A percentile compares a stretch with the other conserved stretches of the same genome.
Evolutionary conservation across 1,140 invertebrate genomes (phyloP).

Genomic region (Nylanderia fulva): DNA sequence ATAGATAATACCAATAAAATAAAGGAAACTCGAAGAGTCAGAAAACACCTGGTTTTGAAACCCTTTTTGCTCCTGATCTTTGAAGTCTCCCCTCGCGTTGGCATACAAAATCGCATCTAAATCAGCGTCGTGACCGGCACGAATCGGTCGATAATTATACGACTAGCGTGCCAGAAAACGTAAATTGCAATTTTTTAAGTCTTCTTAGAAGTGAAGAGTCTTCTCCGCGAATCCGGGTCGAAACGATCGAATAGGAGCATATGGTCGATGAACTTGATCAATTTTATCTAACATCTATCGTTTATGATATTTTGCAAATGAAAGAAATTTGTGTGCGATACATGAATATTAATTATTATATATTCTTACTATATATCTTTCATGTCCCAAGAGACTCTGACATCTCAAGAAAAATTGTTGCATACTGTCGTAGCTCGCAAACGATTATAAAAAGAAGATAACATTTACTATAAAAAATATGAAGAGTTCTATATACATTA

Average conservation of each 20-base stretch:
- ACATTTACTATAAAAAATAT: background rate
- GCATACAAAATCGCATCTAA: conserved; percentile 1
- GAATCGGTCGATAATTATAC: conserved; percentile 48
- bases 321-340: background rate
- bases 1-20: conserved; percentile 45
- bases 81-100: background rate
- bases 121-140: background rate
- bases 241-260: conserved; percentile 41
- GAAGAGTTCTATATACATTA: background rate
- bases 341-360: too few species aligned
- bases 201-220: background rate
- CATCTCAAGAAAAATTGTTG: background rate
- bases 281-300: background rate
- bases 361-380: too few species aligned
- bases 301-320: background rate
- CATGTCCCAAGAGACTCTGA: background rate
- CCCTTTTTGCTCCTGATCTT: background rate
- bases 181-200: conserved; percentile 28
- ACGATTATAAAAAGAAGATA: background rate
- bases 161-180: conserved; percentile 59
- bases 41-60: background rate
- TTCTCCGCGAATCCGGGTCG: conserved; percentile 34
- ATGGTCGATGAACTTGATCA: conserved; percentile 6
- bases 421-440: background rate
- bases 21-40: conserved; percentile 28